phyloP scores from a whole-genome alignment of 1,140 invertebrate genomes.

The Amphibalanus amphitrite region DNA sequence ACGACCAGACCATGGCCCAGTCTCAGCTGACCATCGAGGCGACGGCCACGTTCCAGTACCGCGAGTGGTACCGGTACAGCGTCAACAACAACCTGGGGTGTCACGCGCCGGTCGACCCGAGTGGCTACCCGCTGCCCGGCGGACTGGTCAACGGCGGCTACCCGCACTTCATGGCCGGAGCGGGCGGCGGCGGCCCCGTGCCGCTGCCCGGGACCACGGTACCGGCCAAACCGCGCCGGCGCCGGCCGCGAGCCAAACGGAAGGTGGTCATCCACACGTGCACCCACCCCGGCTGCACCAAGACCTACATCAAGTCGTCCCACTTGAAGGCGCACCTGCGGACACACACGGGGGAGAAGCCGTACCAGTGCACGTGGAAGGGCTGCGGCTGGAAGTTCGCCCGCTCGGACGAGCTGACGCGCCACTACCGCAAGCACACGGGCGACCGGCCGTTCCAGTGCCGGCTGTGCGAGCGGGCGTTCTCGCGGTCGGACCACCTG shows the following conservation, averaged over 20 bases:
- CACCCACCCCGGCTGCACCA: constrained; percentile 41
- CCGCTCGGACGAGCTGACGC: too few species aligned
- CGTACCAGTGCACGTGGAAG: too few species aligned
- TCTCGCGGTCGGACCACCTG: too few species aligned
- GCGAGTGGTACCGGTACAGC: too few species aligned
- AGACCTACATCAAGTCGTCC: constrained; percentile 52
- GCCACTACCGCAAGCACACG: too few species aligned
- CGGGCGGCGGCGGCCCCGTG: neutral
- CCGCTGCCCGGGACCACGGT: neutral
- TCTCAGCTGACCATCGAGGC: neutral
- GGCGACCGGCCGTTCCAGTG: too few species aligned
- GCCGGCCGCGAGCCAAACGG: constrained; percentile 12
- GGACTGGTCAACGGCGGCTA: constrained; percentile 3
- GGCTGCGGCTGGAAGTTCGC: too few species aligned
- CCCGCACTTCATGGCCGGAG: too few species aligned
- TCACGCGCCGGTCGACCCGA: neutral
- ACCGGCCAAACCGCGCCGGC: constrained; percentile 13
- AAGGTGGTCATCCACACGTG: constrained; percentile 37
- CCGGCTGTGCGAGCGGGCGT: too few species aligned
- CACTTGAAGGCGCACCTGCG: constrained; percentile 47
- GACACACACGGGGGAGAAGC: too few species aligned
- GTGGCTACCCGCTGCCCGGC: neutral
- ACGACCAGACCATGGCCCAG: neutral
- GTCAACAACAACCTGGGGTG: too few species aligned
- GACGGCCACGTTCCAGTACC: too few species aligned